Evolutionary conservation across 1,140 invertebrate species (phyloP).

Genomic region (Sitophilus oryzae): DNA sequence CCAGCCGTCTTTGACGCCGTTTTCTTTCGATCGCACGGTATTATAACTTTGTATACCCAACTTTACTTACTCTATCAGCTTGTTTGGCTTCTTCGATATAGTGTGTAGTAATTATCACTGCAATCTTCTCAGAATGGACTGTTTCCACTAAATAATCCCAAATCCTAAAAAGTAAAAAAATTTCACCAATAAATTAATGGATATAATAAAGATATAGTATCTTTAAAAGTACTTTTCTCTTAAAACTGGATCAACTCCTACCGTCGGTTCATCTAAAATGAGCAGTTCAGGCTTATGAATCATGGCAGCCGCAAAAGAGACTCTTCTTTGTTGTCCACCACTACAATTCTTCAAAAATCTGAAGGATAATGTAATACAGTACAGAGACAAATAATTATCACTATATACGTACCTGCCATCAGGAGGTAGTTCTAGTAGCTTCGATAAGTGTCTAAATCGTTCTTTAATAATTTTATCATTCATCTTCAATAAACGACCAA

Average conservation of each 20-base stretch:
- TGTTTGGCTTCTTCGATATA: constrained; percentile 90
- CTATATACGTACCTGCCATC: constrained; percentile 46
- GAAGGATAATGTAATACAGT: background rate
- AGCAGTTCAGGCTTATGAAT: constrained; percentile 82
- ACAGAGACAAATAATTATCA: too few relatives aligned
- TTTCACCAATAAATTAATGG: background rate
- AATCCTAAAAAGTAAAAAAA: constrained; percentile 54
- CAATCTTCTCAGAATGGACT: constrained; percentile 58
- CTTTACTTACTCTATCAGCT: constrained; percentile 61
- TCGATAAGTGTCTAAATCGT: constrained; percentile 61
- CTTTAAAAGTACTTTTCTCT: constrained; percentile 53
- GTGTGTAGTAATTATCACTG: constrained; percentile 88
- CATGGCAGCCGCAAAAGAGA: constrained; percentile 80
- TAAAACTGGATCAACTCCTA: constrained; percentile 84
- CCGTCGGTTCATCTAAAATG: constrained; percentile 90
- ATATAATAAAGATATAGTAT: background rate
- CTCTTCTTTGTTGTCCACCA: constrained; percentile 82
- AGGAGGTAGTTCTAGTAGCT: constrained; percentile 68
- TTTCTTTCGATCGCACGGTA: too few relatives aligned
- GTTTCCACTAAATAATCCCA: constrained; percentile 81
- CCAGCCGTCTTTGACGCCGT: too few relatives aligned
- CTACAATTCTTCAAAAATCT: constrained; percentile 61
- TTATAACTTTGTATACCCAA: too few relatives aligned
- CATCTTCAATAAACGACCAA: constrained; percentile 82
- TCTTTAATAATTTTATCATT: constrained; percentile 56